Percentiles rank a stretch among this genome's conserved stretches.
Conservation (phyloP, 2,797 vertebrate genomes). For the Sebastes matsubarae region DNA sequence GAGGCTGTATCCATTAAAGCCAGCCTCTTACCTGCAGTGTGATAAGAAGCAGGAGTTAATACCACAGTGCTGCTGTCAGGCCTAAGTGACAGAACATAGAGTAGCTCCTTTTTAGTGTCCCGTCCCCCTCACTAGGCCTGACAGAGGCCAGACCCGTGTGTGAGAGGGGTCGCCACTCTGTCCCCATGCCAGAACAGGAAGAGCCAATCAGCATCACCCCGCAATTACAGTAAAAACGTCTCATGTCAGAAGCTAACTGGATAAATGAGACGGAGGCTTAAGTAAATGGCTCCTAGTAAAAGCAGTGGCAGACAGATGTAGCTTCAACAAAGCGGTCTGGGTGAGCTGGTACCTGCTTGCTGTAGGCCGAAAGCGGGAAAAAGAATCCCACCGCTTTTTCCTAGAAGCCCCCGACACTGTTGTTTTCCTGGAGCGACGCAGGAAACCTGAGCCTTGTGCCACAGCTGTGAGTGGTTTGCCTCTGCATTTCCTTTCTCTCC, state of each 20-base stretch:
- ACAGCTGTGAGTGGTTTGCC: constrained; percentile 80
- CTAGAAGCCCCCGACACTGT: constrained; percentile 74
- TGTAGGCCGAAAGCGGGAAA: constrained; percentile 33
- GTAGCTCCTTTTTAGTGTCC: constrained; percentile 30
- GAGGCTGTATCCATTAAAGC: background rate
- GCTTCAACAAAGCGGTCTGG: background rate
- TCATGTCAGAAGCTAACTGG: constrained; percentile 53
- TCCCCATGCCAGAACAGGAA: constrained; percentile 54
- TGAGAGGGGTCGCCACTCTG: constrained; percentile 47
- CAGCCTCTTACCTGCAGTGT: background rate
- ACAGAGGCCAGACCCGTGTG: constrained; percentile 53
- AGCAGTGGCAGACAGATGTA: constrained; percentile 27
- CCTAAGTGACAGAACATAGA: constrained; percentile 14
- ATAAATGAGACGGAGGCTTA: constrained; percentile 50
- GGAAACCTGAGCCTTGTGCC: constrained; percentile 78
- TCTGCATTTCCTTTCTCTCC: constrained; percentile 68
- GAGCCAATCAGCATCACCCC: constrained; percentile 60
- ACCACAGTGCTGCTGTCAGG: background rate
- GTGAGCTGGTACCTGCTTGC: constrained; percentile 29
- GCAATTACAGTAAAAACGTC: constrained; percentile 59
- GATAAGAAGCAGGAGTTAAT: constrained; percentile 28
- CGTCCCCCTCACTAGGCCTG: constrained; percentile 33
- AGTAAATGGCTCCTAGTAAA: constrained; percentile 25
- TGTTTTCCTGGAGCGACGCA: constrained; percentile 77
- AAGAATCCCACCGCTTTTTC: constrained; percentile 56